Conservation (phyloP, 1,140 invertebrate genomes). For the Drosophila bocqueti region DNA sequence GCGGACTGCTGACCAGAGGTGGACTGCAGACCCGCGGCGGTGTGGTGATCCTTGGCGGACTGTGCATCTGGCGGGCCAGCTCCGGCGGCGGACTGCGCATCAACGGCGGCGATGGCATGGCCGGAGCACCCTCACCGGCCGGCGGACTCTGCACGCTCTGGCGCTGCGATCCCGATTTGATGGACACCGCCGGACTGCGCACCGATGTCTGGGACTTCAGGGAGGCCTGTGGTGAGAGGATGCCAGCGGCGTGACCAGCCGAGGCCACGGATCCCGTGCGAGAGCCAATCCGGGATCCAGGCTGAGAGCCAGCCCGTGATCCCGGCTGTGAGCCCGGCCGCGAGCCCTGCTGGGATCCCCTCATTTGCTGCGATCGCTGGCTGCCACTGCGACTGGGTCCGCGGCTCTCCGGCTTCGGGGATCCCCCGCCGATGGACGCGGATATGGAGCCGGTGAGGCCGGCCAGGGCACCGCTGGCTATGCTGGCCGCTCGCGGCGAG, state of each 20-base stretch:
- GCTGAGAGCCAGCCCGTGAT: constrained; percentile 36
- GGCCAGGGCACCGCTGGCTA: constrained; percentile 62
- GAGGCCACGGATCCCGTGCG: constrained; percentile 61
- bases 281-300: constrained; percentile 51
- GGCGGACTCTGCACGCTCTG: constrained; percentile 73
- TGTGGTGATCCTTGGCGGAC: constrained; percentile 78
- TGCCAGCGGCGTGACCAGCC: constrained; percentile 11
- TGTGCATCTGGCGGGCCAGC: constrained; percentile 72
- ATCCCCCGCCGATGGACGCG: constrained; percentile 19
- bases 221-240: constrained; percentile 65
- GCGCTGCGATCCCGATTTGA: constrained; percentile 67
- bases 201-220: constrained; percentile 55
- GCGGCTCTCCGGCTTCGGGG: constrained; percentile 65
- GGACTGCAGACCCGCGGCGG: constrained; percentile 79
- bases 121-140: constrained; percentile 70
- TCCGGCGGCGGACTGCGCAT: constrained; percentile 72
- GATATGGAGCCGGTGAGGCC: constrained; percentile 61
- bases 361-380: constrained; percentile 50
- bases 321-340: constrained; percentile 25
- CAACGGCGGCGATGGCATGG: constrained; percentile 78
- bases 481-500: constrained; percentile 67
- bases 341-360: constrained; percentile 3
- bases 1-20: constrained; percentile 77
- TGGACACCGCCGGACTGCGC: constrained; percentile 53
- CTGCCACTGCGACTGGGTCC: constrained; percentile 74